Base-by-base conservation (phyloP, 2,888 invertebrate genomes). In the Cephus runcator region DNA sequence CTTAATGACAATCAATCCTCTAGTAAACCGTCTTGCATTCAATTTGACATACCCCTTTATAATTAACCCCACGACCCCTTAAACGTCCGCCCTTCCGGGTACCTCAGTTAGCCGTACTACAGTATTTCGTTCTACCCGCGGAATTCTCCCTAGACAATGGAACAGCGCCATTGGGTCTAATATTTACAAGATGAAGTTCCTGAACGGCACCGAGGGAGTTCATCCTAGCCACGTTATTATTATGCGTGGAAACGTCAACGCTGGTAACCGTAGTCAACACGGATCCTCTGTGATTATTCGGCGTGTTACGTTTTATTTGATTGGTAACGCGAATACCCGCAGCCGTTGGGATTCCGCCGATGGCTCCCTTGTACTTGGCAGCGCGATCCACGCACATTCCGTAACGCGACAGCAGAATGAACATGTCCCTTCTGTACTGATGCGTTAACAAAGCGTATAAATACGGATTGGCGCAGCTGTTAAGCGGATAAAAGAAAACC, bases 401-500 rank as follows among this genome's bases (percentile, higher is more conserved):
- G 77, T 92, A 93, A 75, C 93, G 90, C 76, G 93, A 92, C 88
- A 93, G 92, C 33, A 94, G 89, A 73, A 93, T 92, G 84, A 93
- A 92, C 80, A 94, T 92, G 87, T 95, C 94, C 71, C 94, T 90
- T 78, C 94, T 92, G 85, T 94, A 94, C 88, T 94, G 94, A 84
- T 94, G 94, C 3, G 95, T 95, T 79, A 95, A 92, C 79, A 95
- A 92, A 9, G 95, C 95, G 88, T 95, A 95, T 68, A 95, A 90
- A 87, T 94, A 95, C 0, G 95, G 95, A 88, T 95, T 95, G 80
- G 95, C 94, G 87, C 94, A 95, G 2, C 94, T 94, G 90, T 95
- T 95, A 82, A 95, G 92, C 0, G 95, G 95, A 87, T 95, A 94
- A 90, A 95, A 94, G 87, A 95, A 95, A 12, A 95, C 95, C 81